Base-by-base conservation (phyloP, 2,888 invertebrate genomes). In the Calameuta pallipes region DNA sequence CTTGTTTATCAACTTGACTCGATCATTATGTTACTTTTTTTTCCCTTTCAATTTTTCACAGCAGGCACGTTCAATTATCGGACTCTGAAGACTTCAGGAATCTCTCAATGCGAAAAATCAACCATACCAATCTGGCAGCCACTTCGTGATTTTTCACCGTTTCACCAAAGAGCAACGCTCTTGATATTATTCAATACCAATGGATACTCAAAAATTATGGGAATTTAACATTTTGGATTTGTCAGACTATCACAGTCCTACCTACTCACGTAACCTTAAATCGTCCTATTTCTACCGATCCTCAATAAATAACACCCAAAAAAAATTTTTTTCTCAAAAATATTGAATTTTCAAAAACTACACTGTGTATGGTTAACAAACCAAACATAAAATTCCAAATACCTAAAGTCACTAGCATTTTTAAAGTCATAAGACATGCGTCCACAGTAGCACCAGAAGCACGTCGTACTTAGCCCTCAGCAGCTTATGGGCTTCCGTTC, bases 1-100 rank as follows among this genome's bases (percentile, higher is more conserved):
- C 80, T 80, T 87, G 85, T 87, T 89, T 87, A 87, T 89, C 85
- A 84, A 85, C 84, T 86, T 80, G 81, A 78, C 82, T 80, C 81
- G 79, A 82, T 82, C 78, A 82, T 87, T 87, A 86, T 83, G 83
- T 78, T 78, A 79, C 80, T 79, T 80, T 56, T 41, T 41, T 41
- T 83, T 81, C 78, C 76, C 77, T 82, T 80, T 76, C 81, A 83
- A 81, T 83, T 82, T 83, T 85, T 81, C 77, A 74, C 35, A 35
- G 15, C 71, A 30, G 13, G 12, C 31, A 12, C 30, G 30, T 23
- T 56, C 56, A 56, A 56, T 56, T 56, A 56, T 23, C 56, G 9
- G 9, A 56, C 56, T 9, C 23, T 56, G 56, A 23, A 23, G 6
- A 56, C 6, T 56, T 56, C 56, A 56, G 23, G 9, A 23, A 2